These are phyloP conservation scores for Girardinus metallicus DNA, from an alignment of 2,797 vertebrate genomes.

Conservation along the genomic window DNA sequence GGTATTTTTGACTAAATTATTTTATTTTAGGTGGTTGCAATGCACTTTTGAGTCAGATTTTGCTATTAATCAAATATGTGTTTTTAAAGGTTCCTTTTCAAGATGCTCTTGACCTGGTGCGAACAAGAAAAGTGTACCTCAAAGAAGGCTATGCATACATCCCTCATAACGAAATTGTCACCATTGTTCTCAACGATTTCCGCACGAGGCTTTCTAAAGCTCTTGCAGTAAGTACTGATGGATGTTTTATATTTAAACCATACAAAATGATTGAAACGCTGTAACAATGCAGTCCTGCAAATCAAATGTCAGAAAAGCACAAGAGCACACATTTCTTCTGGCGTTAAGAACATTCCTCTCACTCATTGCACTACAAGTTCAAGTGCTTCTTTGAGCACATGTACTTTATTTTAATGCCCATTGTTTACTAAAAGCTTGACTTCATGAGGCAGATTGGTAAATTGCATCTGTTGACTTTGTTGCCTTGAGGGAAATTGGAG, in stretches of 20 bases:
- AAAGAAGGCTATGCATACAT: slow-evolving; percentile 89
- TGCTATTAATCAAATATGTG: background rate
- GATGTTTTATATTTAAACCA: background rate
- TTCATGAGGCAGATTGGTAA: slow-evolving; percentile 31
- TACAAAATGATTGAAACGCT: background rate
- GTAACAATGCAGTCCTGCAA: background rate
- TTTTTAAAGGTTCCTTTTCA: slow-evolving; percentile 89
- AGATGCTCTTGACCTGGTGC: slow-evolving; percentile 93
- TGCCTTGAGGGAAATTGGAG: slow-evolving; percentile 34
- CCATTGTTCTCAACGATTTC: slow-evolving; percentile 91
- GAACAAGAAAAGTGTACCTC: slow-evolving; percentile 90
- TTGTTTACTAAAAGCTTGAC: slow-evolving; percentile 11
- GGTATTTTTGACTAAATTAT: slow-evolving; percentile 21
- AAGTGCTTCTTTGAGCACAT: slow-evolving; percentile 2
- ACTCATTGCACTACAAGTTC: background rate
- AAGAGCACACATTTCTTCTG: background rate
- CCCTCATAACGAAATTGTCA: slow-evolving; percentile 89
- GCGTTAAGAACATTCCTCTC: background rate
- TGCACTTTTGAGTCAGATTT: background rate
- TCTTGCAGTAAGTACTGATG: slow-evolving; percentile 88
- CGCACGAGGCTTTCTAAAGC: slow-evolving; percentile 93
- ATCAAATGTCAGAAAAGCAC: background rate
- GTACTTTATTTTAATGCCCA: slow-evolving; percentile 24
- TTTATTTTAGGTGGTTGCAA: background rate
- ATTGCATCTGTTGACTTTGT: slow-evolving; percentile 23